Conservation (phyloP, 1,140 invertebrate species). For the Sycophaga agraensis region DNA sequence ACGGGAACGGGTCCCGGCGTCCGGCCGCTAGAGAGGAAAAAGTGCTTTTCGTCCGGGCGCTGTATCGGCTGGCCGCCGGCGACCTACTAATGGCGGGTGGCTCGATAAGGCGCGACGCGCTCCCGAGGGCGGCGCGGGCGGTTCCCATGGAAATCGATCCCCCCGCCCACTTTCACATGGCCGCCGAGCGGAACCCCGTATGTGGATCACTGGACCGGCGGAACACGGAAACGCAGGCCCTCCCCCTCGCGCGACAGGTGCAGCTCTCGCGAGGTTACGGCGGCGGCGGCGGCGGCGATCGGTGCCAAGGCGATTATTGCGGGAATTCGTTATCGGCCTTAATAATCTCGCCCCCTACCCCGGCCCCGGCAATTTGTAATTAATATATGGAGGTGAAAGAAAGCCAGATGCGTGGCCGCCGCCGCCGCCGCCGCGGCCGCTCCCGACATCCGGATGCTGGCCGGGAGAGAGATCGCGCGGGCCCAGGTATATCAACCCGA, state of each 20-base stretch:
- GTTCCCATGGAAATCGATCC: constrained; percentile 19
- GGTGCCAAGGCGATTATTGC: constrained; percentile 29
- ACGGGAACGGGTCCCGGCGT: too few relatives aligned
- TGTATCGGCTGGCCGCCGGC: too few relatives aligned
- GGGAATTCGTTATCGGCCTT: constrained; percentile 31
- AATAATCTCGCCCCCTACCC: constrained; percentile 25
- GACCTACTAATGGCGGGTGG: too few relatives aligned
- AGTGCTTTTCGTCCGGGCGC: too few relatives aligned
- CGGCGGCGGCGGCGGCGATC: constrained; percentile 5
- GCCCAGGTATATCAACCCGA: constrained; percentile 15
- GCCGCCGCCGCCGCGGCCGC: too few relatives aligned
- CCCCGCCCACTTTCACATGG: constrained; percentile 35
- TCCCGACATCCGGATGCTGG: constrained; percentile 13
- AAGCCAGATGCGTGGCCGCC: constrained; percentile 3
- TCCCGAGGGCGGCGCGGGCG: too few relatives aligned
- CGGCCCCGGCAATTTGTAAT: constrained; percentile 31
- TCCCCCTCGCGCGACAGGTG: not conserved
- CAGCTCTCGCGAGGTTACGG: not conserved
- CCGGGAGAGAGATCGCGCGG: constrained; percentile 2
- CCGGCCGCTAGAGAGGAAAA: too few relatives aligned
- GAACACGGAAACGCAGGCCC: constrained; percentile 27
- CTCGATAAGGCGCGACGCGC: too few relatives aligned
- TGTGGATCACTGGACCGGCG: constrained; percentile 33
- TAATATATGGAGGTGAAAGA: constrained; percentile 33
- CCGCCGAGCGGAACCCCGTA: constrained; percentile 27